Base-by-base conservation (phyloP, 2,113 vertebrate species). In the Myotis yumanensis region DNA sequence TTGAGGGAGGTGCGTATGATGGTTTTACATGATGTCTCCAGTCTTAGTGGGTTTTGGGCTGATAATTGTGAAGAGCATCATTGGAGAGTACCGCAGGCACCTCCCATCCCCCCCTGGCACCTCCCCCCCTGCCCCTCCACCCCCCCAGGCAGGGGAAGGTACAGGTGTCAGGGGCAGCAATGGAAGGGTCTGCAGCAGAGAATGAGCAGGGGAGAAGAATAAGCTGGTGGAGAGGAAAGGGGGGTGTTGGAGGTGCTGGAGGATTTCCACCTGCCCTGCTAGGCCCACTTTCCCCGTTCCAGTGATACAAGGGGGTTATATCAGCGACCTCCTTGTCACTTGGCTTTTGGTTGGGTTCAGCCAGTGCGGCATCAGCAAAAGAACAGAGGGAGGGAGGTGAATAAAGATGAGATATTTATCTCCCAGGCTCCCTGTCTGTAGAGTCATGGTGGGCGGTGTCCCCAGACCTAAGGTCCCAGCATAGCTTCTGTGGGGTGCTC, bases 321-420 rank as follows among this genome's bases (percentile, higher is more conserved):
- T 89, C 35, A 51, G 1, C 18, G 57, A 35, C 43, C 1, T 3
- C 17, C 14, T 76, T 6, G 17, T 69, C 4, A 2, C 22, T 59
- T 54, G 68, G 52, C 40, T 68, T 86, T 69, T 62, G 54, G 28
- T 54, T 77, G 46, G 46, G n/a, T 88, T 94, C 69, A 64, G 81
- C 76, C 25, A 57, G 2, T 22, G 51, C 40, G n/a, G 4, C 48
- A 76, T 69, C 51, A 80, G 35, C 57, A 54, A 68, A 37, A 90
- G 25, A 30, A 35, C 37, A 80, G 77, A 68, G 66, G 51, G 43
- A 30, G 10, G 14, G 28, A 76, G 37, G 46, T 59, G 80, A 46
- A 2, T 57, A 64, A 71, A 18, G 12, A 68, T 18, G 79, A 79
- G 28, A 9, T 46, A 11, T 52, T 89, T 89, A 57, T 51, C 51